A percentile compares a stretch with the other conserved stretches of the same genome.
Evolutionary conservation across 2,113 vertebrate species (phyloP).

Genomic region (Ramphastos sulfuratus): DNA sequence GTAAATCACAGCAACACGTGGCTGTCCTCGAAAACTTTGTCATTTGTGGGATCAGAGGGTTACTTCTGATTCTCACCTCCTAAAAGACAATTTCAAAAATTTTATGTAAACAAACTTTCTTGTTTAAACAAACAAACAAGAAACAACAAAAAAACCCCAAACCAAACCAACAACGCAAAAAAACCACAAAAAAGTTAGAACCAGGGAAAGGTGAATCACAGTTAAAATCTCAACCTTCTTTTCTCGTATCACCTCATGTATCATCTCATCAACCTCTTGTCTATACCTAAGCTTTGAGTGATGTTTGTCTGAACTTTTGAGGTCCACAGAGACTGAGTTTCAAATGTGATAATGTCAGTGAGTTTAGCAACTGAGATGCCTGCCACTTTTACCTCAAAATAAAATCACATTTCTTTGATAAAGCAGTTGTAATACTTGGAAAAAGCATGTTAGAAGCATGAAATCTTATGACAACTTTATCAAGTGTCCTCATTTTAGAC

Average conservation of each 20-base stretch:
- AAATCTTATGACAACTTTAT: constrained; percentile 4
- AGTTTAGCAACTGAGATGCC: background rate
- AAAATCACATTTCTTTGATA: background rate
- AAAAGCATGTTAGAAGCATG: background rate
- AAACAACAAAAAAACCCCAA: too few species aligned
- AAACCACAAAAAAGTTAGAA: background rate
- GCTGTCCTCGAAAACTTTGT: background rate
- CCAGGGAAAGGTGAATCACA: background rate
- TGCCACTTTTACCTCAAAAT: background rate
- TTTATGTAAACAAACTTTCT: background rate
- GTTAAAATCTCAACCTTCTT: background rate
- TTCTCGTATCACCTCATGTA: background rate
- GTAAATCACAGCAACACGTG: background rate
- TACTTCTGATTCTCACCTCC: background rate
- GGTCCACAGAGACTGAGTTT: background rate
- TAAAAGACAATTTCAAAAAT: background rate
- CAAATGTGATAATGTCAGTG: background rate
- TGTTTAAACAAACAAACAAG: background rate
- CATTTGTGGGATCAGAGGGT: background rate
- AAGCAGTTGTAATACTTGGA: background rate
- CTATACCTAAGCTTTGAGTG: background rate
- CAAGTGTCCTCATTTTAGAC: constrained; percentile 4
- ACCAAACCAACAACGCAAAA: too few species aligned
- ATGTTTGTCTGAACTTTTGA: background rate
- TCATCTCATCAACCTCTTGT: background rate